Conservation (phyloP, 2,113 vertebrate genomes). For the Silurus glanis region DNA sequence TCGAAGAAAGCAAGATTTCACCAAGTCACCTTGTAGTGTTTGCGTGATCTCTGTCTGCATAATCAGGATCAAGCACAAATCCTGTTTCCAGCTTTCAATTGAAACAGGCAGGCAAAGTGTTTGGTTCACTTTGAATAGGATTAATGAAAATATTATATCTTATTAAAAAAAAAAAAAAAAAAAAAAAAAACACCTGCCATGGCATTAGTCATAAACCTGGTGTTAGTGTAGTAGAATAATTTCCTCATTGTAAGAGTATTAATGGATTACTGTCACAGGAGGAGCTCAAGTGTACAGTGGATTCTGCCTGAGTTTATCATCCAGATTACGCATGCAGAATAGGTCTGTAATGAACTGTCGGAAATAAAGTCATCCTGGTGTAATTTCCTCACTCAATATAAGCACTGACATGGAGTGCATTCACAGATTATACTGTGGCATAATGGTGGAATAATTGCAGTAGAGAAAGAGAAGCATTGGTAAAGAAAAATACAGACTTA, state of each 20-base stretch:
- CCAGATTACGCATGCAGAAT: constrained; percentile 61
- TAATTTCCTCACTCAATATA: neutral
- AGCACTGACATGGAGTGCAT: neutral
- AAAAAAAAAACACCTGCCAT: constrained; percentile 6
- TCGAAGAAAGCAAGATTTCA: constrained; percentile 7
- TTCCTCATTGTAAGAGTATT: constrained; percentile 72
- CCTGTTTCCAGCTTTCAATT: constrained; percentile 21
- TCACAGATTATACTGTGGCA: neutral
- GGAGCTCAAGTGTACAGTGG: constrained; percentile 63
- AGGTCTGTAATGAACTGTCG: neutral
- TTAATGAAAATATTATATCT: constrained; percentile 49
- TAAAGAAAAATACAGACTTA: neutral
- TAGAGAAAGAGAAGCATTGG: neutral
- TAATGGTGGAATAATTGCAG: neutral
- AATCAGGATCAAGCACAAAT: constrained; percentile 45
- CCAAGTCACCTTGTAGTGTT: constrained; percentile 44
- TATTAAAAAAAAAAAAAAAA: constrained; percentile 47
- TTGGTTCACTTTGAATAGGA: constrained; percentile 53
- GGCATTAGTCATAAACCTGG: constrained; percentile 61
- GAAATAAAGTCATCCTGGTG: neutral
- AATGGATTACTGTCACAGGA: constrained; percentile 71
- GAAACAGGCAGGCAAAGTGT: constrained; percentile 3
- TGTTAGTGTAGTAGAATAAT: constrained; percentile 68
- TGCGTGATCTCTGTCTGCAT: constrained; percentile 26
- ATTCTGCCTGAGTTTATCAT: constrained; percentile 68